Base-by-base conservation (phyloP, 2,888 invertebrate genomes). In the Nasonovia ribisnigri region DNA sequence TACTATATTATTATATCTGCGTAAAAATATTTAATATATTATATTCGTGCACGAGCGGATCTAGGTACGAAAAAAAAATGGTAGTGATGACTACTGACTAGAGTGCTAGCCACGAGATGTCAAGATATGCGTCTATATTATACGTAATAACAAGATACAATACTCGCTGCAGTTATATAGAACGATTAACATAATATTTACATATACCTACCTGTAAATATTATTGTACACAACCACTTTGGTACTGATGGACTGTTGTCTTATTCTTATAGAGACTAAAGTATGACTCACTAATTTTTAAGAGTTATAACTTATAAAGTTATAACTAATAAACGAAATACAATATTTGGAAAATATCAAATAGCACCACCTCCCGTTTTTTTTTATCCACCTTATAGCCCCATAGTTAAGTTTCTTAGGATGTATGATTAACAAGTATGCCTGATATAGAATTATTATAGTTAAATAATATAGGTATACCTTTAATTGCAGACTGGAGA, bases 401-500 rank as follows among this genome's bases (percentile, higher is more conserved):
- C 8, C 26, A 8, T 57, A 57, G 8, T 24, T 36, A 77, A 77
- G 6, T 67, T 0, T 67, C 67, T 54, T 51, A 54, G 6, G 36
- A 77, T 77, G 36, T 77, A 36, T 36, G 77, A 77, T 67, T n/a
- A 67, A 67, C 16, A 67, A n/a, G 36, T 67, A 67, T 67, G 16
- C 16, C 67, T 67, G 16, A 36, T 67, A 36, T 67, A 67, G 2
- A 36, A 16, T 67, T 16, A 67, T n/a, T 54, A n/a, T 67, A 67
- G 1, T 67, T 36, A 67, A n/a, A 5, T 16, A n/a, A 36, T 67
- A 51, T 51, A 67, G 20, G 36, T 36, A 10, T 95, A 97, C 97
- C 96, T 98, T 98, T 4, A 99, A 96, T 95, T 98, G 97, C 42
- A 99, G 96, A 95, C 97, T 97, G 48, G 98, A 98, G 94, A 98